Percentiles rank a stretch among this genome's conserved stretches.
Conservation (phyloP, 2,888 invertebrate species). For the Hemistola chrysoprasaria region DNA sequence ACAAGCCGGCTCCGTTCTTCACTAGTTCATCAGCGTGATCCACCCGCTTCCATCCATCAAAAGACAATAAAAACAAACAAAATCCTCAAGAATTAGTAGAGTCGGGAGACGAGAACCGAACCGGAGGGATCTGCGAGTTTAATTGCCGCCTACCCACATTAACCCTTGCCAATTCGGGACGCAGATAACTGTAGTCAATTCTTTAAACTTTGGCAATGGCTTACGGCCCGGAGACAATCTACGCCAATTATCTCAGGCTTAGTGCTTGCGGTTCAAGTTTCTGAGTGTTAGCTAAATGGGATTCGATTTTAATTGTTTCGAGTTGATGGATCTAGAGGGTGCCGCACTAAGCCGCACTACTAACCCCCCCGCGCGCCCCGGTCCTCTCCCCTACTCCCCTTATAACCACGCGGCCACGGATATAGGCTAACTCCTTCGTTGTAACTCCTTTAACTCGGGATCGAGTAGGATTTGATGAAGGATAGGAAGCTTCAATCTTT, state of each 20-base stretch:
- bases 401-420: background rate
- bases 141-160: conserved; percentile 66
- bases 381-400: too few species aligned
- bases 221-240: conserved; percentile 60
- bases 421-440: conserved; percentile 1
- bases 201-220: conserved; percentile 69
- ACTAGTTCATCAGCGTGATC: conserved; percentile 3
- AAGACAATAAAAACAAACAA: conserved; percentile 27
- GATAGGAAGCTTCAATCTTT: conserved; percentile 22
- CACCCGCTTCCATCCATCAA: conserved; percentile 12
- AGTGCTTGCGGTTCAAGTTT: conserved; percentile 45
- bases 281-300: conserved; percentile 33
- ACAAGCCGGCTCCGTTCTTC: background rate
- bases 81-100: conserved; percentile 21
- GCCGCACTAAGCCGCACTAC: conserved; percentile 14
- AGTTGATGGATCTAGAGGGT: conserved; percentile 42
- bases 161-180: conserved; percentile 65
- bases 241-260: conserved; percentile 71
- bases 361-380: conserved; percentile 1
- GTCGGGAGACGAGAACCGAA: conserved; percentile 19
- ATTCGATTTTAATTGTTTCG: conserved; percentile 53
- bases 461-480: conserved; percentile 10
- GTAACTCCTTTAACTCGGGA: conserved; percentile 14
- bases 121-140: conserved; percentile 65
- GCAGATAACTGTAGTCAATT: conserved; percentile 69